phyloP scores from a whole-genome alignment of 37 sponge, comb jelly and placozoan genomes.

The Beroe ovata region DNA sequence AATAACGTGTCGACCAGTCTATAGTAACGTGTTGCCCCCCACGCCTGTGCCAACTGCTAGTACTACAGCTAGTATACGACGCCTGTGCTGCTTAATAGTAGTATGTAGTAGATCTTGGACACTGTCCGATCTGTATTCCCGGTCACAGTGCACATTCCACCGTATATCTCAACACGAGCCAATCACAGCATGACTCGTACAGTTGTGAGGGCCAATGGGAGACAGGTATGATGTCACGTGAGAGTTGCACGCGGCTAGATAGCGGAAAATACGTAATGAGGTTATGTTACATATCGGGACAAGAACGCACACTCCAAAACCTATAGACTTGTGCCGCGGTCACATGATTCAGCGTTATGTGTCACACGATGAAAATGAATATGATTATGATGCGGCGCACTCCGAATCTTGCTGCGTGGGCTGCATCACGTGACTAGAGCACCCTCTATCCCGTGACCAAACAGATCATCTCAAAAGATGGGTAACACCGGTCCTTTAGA shows the following conservation, averaged over 20 bases:
- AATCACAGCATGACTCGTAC: background rate
- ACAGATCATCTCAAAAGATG: constrained; percentile 61
- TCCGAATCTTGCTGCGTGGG: background rate
- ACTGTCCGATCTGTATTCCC: background rate
- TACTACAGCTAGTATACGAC: too few species aligned
- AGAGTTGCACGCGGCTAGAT: background rate
- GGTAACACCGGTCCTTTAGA: constrained; percentile 53
- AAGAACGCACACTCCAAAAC: constrained; percentile 32
- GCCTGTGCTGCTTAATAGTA: too few species aligned
- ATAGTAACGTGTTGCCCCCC: too few species aligned
- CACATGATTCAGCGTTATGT: too few species aligned
- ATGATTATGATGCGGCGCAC: background rate
- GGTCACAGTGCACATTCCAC: constrained; percentile 2
- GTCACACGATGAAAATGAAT: constrained; percentile 39
- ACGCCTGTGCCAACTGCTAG: too few species aligned
- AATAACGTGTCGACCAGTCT: too few species aligned
- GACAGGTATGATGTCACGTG: background rate
- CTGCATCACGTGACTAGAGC: background rate
- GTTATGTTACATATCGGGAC: constrained; percentile 50
- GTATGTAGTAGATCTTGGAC: too few species aligned
- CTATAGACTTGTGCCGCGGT: too few species aligned
- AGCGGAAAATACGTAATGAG: constrained; percentile 45
- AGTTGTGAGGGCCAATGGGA: background rate
- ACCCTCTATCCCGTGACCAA: too few species aligned
- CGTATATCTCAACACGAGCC: constrained; percentile 2